A percentile compares a stretch with the other conserved stretches of the same genome.
phyloP scores from a whole-genome alignment of 2,888 invertebrate genomes.

The Lucinisca nassula region DNA sequence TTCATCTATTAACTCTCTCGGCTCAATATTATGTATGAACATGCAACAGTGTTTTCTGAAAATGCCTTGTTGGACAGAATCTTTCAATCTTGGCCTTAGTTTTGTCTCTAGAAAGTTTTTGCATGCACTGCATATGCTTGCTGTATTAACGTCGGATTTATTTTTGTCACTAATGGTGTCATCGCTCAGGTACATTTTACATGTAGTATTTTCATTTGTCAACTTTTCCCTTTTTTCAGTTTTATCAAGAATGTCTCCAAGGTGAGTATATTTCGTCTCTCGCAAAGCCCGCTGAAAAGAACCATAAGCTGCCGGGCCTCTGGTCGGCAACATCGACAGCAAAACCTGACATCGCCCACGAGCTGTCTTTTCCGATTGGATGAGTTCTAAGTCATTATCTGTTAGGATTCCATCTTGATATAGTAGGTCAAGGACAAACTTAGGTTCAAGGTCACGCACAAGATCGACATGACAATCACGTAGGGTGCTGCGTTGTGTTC shows the following conservation, averaged over 20 bases:
- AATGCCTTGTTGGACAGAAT: slow-evolving; percentile 3
- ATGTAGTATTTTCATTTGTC: neutral
- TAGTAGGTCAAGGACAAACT: slow-evolving; percentile 52
- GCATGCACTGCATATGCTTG: neutral
- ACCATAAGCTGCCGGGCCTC: slow-evolving; percentile 69
- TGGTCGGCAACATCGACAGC: slow-evolving; percentile 58
- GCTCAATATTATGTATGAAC: slow-evolving; percentile 68
- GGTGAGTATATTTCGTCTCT: slow-evolving; percentile 32
- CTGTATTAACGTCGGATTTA: neutral
- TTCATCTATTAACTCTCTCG: slow-evolving; percentile 63
- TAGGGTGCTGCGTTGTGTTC: slow-evolving; percentile 37
- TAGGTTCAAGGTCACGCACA: slow-evolving; percentile 66
- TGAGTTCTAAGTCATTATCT: slow-evolving; percentile 69
- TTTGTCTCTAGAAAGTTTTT: neutral
- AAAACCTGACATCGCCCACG: slow-evolving; percentile 65
- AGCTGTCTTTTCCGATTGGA: slow-evolving; percentile 47
- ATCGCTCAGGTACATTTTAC: neutral
- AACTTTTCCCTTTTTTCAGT: neutral
- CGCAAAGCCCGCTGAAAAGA: slow-evolving; percentile 60
- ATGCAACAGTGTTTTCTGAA: slow-evolving; percentile 53
- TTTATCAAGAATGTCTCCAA: slow-evolving; percentile 30
- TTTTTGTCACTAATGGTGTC: neutral
- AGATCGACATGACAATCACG: slow-evolving; percentile 49
- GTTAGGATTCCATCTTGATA: slow-evolving; percentile 69
- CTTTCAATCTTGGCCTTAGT: neutral